Conservation (phyloP, 1,140 invertebrate species). For the Tetranychus urticae region DNA sequence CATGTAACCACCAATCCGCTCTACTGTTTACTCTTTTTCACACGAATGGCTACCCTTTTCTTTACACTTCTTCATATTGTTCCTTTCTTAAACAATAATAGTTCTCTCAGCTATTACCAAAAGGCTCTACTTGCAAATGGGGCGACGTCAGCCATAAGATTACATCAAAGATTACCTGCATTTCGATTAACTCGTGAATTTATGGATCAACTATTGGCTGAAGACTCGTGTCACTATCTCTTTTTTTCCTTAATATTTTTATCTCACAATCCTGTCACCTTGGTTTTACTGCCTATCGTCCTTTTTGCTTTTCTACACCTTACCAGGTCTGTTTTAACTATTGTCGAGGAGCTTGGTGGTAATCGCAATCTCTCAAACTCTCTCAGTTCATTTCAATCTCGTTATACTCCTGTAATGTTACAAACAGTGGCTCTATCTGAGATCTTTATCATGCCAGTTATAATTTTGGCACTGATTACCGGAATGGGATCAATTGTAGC, state of each 20-base stretch:
- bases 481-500: conserved; percentile 28
- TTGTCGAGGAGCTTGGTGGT: neutral
- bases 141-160: conserved; percentile 66
- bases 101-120: conserved; percentile 43
- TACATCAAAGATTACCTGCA: conserved; percentile 67
- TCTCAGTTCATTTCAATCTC: neutral
- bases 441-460: conserved; percentile 7
- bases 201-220: conserved; percentile 44
- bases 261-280: conserved; percentile 56
- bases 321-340: neutral
- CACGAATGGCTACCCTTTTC: conserved; percentile 49
- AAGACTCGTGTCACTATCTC: conserved; percentile 90
- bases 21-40: conserved; percentile 54
- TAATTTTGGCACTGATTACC: conserved; percentile 5
- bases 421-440: conserved; percentile 9
- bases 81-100: conserved; percentile 29
- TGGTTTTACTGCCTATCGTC: conserved; percentile 66
- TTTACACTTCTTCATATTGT: conserved; percentile 61
- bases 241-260: conserved; percentile 82
- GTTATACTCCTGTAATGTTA: conserved; percentile 4
- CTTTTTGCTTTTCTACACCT: conserved; percentile 75
- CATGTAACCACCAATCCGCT: conserved; percentile 57
- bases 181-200: conserved; percentile 47
- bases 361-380: conserved; percentile 11
- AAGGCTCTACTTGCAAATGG: conserved; percentile 61